Evolutionary conservation across 2,888 invertebrate species (phyloP).

Genomic region (Microctonus brassicae): DNA sequence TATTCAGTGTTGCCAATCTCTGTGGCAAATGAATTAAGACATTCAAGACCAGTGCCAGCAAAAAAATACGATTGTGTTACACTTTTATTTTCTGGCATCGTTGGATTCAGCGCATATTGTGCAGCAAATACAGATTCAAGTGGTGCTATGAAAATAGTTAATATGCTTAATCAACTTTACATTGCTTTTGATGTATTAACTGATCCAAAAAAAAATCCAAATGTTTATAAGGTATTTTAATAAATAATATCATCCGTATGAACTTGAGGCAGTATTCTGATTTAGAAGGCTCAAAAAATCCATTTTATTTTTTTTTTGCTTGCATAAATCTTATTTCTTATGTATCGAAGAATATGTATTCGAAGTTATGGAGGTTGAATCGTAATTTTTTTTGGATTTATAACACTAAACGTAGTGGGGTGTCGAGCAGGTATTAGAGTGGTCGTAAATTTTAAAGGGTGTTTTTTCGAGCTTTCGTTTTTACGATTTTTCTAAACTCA

Average conservation of each 20-base stretch:
- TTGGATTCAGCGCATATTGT: conserved; percentile 92
- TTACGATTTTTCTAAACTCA: no score
- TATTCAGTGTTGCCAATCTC: conserved; percentile 95
- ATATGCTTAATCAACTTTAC: conserved; percentile 93
- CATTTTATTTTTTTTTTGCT: no score
- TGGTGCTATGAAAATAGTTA: conserved; percentile 96
- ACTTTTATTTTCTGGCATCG: conserved; percentile 93
- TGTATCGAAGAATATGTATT: no score
- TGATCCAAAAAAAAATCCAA: conserved; percentile 91
- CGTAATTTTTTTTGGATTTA: no score
- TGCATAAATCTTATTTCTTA: no score
- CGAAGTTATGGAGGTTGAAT: no score
- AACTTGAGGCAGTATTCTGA: no score
- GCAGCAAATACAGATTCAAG: conserved; percentile 90
- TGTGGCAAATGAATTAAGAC: conserved; percentile 94
- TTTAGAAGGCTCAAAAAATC: no score
- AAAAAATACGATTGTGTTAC: conserved; percentile 91
- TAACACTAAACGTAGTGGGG: no score
- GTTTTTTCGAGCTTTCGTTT: no score
- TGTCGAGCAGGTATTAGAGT: no score
- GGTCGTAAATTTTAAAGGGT: no score
- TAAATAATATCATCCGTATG: background rate
- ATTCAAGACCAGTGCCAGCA: conserved; percentile 91
- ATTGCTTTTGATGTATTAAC: conserved; percentile 94
- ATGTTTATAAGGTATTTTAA: conserved; percentile 96